Conservation (phyloP, 2,888 invertebrate genomes). For the Syritta pipiens region DNA sequence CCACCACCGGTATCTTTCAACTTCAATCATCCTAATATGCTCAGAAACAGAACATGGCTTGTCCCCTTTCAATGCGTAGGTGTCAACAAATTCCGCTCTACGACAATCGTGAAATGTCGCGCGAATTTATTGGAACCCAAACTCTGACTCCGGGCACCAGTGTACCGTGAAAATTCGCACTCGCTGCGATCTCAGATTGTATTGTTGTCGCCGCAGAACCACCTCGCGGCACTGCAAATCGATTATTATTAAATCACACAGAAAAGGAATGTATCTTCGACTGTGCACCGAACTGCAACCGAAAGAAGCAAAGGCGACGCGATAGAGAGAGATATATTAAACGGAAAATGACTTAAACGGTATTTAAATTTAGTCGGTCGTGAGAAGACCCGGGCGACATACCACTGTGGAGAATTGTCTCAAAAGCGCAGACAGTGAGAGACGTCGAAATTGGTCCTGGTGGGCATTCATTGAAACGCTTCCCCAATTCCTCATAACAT, state of each 20-base stretch:
- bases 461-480: constrained; percentile 32
- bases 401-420: constrained; percentile 52
- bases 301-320: too few relatives aligned
- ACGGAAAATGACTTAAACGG: constrained; percentile 45
- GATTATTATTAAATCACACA: constrained; percentile 65
- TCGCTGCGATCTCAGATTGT: constrained; percentile 56
- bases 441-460: constrained; percentile 31
- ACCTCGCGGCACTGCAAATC: constrained; percentile 45
- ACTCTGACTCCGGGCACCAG: constrained; percentile 35
- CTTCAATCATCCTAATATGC: constrained; percentile 60
- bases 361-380: constrained; percentile 65
- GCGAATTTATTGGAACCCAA: constrained; percentile 54
- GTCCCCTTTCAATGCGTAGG: constrained; percentile 53
- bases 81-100: constrained; percentile 64
- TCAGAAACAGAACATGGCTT: neutral
- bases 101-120: constrained; percentile 68
- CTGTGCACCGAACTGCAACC: neutral
- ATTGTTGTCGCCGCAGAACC: constrained; percentile 61
- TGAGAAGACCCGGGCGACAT: constrained; percentile 67
- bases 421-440: constrained; percentile 13
- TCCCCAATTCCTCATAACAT: constrained; percentile 36
- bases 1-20: constrained; percentile 33
- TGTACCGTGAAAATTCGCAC: constrained; percentile 65
- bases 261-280: constrained; percentile 54
- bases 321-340: constrained; percentile 32